Conservation (phyloP, 2,113 vertebrate genomes). For the Maccullochella peelii region DNA sequence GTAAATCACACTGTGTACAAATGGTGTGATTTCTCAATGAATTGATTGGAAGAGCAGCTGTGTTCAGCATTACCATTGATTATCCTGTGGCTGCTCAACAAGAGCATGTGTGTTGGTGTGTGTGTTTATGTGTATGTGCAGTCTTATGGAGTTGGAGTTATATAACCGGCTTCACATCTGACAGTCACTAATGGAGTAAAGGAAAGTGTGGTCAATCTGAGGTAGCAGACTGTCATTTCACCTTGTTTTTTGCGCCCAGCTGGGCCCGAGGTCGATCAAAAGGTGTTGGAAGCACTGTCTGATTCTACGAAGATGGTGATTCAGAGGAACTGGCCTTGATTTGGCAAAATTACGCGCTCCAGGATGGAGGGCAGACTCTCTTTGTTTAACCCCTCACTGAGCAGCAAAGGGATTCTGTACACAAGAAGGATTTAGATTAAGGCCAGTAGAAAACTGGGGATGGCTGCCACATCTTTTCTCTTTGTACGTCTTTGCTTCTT, state of each 20-base stretch:
- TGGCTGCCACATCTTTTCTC: neutral
- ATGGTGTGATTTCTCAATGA: constrained; percentile 22
- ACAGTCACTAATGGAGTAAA: constrained; percentile 49
- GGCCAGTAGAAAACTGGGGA: neutral
- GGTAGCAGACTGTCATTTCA: constrained; percentile 46
- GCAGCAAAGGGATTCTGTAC: neutral
- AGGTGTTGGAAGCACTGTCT: neutral
- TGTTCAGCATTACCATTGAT: constrained; percentile 58
- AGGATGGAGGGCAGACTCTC: neutral
- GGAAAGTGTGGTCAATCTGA: constrained; percentile 34
- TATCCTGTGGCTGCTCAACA: constrained; percentile 50
- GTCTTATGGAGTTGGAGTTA: constrained; percentile 43
- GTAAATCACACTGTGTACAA: neutral
- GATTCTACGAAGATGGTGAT: neutral
- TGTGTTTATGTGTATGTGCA: constrained; percentile 9
- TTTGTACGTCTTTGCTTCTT: neutral
- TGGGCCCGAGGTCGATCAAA: constrained; percentile 20
- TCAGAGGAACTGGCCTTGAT: neutral
- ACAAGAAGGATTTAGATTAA: neutral
- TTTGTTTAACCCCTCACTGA: neutral
- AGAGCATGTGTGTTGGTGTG: constrained; percentile 2
- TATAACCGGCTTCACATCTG: constrained; percentile 66
- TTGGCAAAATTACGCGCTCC: neutral
- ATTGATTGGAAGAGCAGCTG: constrained; percentile 68
- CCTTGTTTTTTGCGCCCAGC: neutral